Evolutionary conservation across 2,888 invertebrate species (phyloP), one percentile per base, ranked within the genome.

Genomic region (Monochamus alternatus): DNA sequence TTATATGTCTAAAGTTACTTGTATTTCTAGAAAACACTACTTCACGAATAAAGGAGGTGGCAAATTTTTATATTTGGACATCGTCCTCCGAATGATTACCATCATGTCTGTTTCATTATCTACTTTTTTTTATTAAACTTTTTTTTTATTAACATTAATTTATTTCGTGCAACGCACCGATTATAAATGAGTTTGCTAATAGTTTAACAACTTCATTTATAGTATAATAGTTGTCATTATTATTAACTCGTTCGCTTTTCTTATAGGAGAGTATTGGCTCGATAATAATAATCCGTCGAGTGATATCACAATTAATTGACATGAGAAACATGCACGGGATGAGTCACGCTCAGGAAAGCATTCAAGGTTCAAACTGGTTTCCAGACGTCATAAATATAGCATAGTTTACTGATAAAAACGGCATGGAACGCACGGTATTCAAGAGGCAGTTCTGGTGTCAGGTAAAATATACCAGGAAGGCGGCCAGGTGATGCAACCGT

Each of bases 281-380:
- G 38, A 38, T 10, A 55, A 55, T 10, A 55, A 55, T 67, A 55
- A 67, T 67, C n/a, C 55, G n/a, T 22, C n/a, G 9, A 64, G 43
- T 71, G 63, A 71, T 64, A 71, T 71, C 71, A 71, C 62, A 47
- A 62, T 31, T 71, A 71, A 71, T 71, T 71, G 71, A 55, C 71
- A 71, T 71, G 71, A 32, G 63, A 71, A 63, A 14, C 67, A 22
- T 67, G 31, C 9, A 58, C 38, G 22, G 59, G 66, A 69, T 69
- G 59, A 69, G 60, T 69, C 69, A 69, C 22, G 55, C 58, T 3
- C 5, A 12, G 60, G 60, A 38, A 52, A 51, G 1, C 38, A 12
- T 69, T 58, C 69, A 69, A 69, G 62, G 63, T 62, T 63, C 62
- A 22, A 10, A 47, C 44, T 63, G 31, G 44, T 71, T 71, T 71